Evolutionary conservation across 1,140 invertebrate genomes (phyloP).

Genomic region (Drosophila oshimai): DNA sequence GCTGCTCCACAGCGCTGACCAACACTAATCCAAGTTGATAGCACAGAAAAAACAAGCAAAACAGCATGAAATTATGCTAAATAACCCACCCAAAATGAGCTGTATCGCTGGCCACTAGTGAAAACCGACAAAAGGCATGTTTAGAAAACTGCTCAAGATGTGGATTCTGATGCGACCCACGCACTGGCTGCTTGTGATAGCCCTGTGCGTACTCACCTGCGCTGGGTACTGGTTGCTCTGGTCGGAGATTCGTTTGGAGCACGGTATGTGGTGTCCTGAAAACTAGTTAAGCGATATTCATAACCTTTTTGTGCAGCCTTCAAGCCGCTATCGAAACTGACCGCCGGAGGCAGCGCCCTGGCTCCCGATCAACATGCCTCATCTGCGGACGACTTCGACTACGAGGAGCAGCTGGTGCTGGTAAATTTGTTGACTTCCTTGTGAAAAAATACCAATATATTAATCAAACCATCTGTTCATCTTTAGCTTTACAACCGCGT

Average conservation of each 20-base stretch:
- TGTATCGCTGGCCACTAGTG: not conserved
- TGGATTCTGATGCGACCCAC: conserved; percentile 55
- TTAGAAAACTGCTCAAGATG: conserved; percentile 63
- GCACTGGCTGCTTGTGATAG: conserved; percentile 53
- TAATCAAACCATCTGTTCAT: no score
- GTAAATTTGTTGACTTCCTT: no score
- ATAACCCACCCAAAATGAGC: conserved; percentile 34
- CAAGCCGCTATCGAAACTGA: conserved; percentile 47
- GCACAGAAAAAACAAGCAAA: conserved; percentile 39
- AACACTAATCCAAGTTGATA: conserved; percentile 5
- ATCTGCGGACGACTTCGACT: conserved; percentile 56
- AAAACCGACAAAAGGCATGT: conserved; percentile 29
- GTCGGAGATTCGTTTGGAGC: conserved; percentile 53
- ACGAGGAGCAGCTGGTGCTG: conserved; percentile 89
- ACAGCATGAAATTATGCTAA: conserved; percentile 17
- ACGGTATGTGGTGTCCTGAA: conserved; percentile 20
- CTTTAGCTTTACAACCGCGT: conserved; percentile 98
- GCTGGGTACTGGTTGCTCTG: conserved; percentile 57
- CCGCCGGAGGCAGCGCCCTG: conserved; percentile 1
- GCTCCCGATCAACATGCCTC: not conserved
- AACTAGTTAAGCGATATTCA: no score
- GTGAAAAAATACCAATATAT: no score
- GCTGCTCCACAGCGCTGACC: not conserved
- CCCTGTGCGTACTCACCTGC: conserved; percentile 54
- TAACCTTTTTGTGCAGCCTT: conserved; percentile 15